These are phyloP conservation scores for Anas platyrhynchos DNA, from an alignment of 2,113 vertebrate species.

Conservation along the genomic window DNA sequence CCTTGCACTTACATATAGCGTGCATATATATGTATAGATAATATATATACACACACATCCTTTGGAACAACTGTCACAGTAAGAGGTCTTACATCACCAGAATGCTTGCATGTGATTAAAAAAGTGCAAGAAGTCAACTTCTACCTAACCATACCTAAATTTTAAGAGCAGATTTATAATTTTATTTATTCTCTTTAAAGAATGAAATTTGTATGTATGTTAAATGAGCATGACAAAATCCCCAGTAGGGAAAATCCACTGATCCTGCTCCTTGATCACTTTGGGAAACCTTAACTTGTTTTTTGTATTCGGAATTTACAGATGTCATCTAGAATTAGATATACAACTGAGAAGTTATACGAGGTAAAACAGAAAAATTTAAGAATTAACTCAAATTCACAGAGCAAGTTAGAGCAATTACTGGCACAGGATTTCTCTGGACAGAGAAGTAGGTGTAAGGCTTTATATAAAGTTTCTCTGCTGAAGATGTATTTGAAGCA, in stretches of 20 bases:
- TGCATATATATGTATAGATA: no score
- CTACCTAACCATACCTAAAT: neutral
- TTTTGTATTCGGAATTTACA: neutral
- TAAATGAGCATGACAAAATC: neutral
- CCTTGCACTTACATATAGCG: neutral
- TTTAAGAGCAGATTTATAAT: neutral
- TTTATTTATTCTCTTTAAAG: neutral
- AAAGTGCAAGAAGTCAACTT: neutral
- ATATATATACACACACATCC: neutral
- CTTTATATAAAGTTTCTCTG: neutral
- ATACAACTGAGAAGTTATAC: neutral
- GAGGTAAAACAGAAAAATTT: neutral
- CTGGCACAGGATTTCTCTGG: neutral
- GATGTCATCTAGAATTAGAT: neutral
- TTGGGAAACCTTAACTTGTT: neutral
- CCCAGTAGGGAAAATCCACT: neutral
- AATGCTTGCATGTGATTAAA: neutral
- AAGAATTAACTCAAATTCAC: neutral
- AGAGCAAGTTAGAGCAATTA: neutral
- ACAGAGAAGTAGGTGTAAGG: neutral
- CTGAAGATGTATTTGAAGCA: neutral
- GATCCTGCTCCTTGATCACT: rapidly evolving
- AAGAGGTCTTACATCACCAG: neutral
- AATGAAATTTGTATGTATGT: neutral
- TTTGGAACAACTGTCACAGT: neutral